phyloP scores from a whole-genome alignment of 2,797 vertebrate genomes.

The Notolabrus celidotus region DNA sequence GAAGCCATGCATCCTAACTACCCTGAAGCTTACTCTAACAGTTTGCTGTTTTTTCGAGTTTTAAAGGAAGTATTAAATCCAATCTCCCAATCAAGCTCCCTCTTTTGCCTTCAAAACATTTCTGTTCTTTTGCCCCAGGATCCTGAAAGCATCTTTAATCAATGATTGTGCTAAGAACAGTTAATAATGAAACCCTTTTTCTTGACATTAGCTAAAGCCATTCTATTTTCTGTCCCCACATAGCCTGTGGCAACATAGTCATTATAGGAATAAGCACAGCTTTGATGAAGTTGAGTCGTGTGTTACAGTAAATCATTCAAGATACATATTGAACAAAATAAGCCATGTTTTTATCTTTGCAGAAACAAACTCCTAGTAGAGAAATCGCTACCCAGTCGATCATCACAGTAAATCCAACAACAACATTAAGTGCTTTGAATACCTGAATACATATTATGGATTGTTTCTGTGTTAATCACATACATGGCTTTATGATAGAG shows the following conservation, averaged over 20 bases:
- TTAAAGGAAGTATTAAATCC: too few relatives aligned
- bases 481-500: too few relatives aligned
- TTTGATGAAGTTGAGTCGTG: not conserved
- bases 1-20: not conserved
- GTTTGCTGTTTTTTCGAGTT: too few relatives aligned
- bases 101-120: not conserved
- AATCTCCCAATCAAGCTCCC: too few relatives aligned
- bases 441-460: too few relatives aligned
- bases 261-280: not conserved
- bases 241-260: not conserved
- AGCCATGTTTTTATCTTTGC: too few relatives aligned
- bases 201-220: not conserved
- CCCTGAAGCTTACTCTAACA: slow-evolving; percentile 2
- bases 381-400: too few relatives aligned
- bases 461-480: not conserved
- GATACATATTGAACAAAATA: not conserved
- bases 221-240: not conserved
- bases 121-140: not conserved
- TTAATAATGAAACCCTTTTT: slow-evolving; percentile 2
- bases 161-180: not conserved
- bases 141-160: not conserved
- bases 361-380: slow-evolving; percentile 1
- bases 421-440: too few relatives aligned
- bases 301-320: slow-evolving; percentile 5
- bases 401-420: too few relatives aligned